Evolutionary conservation across 2,797 vertebrate genomes (phyloP), one percentile per base, ranked within the genome.

Genomic region (Gymnopithys bicolor): DNA sequence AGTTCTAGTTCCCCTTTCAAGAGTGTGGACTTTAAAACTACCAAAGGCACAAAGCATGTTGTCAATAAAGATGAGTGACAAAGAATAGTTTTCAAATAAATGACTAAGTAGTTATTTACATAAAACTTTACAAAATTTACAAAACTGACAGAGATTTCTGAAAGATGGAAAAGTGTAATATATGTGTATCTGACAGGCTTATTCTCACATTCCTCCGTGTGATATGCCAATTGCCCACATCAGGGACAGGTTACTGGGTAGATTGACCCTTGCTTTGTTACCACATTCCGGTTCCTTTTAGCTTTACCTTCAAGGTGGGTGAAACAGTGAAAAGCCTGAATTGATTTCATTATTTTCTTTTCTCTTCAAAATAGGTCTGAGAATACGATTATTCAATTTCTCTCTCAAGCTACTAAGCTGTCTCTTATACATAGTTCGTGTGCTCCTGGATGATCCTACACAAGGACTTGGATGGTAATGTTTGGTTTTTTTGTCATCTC

Each of bases 321-420:
- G 25, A 79, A 93, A 63, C 56, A 55, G 10, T 35, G 25, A 89
- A 86, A 27, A 39, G 25, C 10, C 33, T 53, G 22, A 75, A 80
- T 77, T 93, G 78, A 25, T 49, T 84, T 63, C 11, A 67, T 18
- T 58, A 3, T 75, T 89, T 95, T 94, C 68, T 95, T 87, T 93
- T 93, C 13, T 94, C 94, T 96, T 87, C 91, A 93, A 92, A 97
- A 97, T 70, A 98, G 98, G 98, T 97, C 97, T 98, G 88, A 97
- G 98, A 95, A 98, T 98, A 94, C 97, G 98, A 37, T 97, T 98
- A 87, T 98, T 98, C 97, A 98, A 98, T 97, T 98, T 98, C 96
- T 98, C 98, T 69, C 98, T 99, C 79, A 98, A 98, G 93, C 96
- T 99, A 53, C 96, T 99, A 73, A 98, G 98, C 96, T 99, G 98